Evolutionary conservation across 2,113 vertebrate genomes (phyloP).

Genomic region (Zeus faber): DNA sequence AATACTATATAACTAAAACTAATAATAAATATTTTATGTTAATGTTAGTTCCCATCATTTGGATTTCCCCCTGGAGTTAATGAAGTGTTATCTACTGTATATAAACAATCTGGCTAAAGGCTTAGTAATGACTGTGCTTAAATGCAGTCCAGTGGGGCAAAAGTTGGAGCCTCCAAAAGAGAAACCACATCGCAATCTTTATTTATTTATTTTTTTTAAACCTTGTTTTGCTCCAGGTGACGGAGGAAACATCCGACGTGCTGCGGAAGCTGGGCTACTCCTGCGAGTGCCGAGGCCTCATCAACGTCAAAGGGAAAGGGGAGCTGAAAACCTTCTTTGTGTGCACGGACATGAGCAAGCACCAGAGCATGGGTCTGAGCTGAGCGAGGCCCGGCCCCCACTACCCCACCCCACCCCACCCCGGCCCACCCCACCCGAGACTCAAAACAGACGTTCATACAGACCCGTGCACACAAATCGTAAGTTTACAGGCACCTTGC

Average conservation of each 20-base stretch:
- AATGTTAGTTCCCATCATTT: too few species aligned
- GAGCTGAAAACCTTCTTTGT: conserved; percentile 95
- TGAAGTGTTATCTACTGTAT: too few species aligned
- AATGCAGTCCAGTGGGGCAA: too few species aligned
- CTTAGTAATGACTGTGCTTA: neutral
- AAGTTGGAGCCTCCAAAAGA: too few species aligned
- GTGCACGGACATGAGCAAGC: conserved; percentile 92
- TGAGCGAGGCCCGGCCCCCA: conserved; percentile 61
- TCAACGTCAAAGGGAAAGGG: conserved; percentile 96
- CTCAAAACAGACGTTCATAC: neutral
- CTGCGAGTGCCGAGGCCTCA: conserved; percentile 92
- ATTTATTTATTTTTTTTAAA: too few species aligned
- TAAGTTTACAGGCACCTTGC: neutral
- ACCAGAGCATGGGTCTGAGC: conserved; percentile 85
- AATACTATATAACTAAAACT: too few species aligned
- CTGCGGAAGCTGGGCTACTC: conserved; percentile 88
- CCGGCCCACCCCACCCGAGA: conserved; percentile 2
- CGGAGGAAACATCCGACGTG: conserved; percentile 86
- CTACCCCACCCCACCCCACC: neutral
- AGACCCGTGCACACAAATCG: too few species aligned
- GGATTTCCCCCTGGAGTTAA: too few species aligned
- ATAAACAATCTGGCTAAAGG: too few species aligned
- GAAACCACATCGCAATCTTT: too few species aligned
- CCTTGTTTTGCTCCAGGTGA: conserved; percentile 80
- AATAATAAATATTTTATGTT: too few species aligned